phyloP scores from a whole-genome alignment of 2,888 invertebrate genomes.

The Eupeodes latifasciatus region DNA sequence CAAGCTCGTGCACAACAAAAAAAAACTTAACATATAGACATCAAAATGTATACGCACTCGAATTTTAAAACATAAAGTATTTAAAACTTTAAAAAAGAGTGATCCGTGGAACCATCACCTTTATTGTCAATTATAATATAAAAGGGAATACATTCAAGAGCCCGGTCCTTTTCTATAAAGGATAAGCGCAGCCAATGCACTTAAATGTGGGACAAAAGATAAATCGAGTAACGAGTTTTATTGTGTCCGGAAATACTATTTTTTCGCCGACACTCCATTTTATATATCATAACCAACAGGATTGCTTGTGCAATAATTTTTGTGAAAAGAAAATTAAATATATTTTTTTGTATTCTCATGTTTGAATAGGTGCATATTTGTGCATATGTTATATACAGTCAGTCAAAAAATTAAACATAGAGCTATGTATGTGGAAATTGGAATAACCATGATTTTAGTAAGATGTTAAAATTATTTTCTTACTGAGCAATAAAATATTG shows the following conservation, averaged over 20 bases:
- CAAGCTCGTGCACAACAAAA: background rate
- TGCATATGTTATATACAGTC: too few species aligned
- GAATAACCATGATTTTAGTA: too few species aligned
- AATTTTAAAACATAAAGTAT: background rate
- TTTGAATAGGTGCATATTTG: too few species aligned
- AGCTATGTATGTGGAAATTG: too few species aligned
- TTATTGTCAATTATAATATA: slow-evolving; percentile 15
- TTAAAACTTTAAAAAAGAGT: slow-evolving; percentile 34
- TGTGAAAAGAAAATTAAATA: slow-evolving; percentile 44
- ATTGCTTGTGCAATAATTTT: background rate
- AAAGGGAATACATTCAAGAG: slow-evolving; percentile 44
- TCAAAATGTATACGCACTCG: background rate
- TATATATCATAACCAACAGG: background rate
- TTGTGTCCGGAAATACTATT: slow-evolving; percentile 35
- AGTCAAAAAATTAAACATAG: too few species aligned
- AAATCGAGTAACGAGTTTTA: slow-evolving; percentile 58
- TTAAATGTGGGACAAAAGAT: slow-evolving; percentile 58
- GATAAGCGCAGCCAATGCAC: slow-evolving; percentile 44
- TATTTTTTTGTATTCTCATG: background rate
- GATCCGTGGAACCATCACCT: slow-evolving; percentile 40
- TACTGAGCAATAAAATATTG: too few species aligned
- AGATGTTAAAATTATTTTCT: too few species aligned
- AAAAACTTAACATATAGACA: background rate
- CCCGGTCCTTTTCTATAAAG: background rate
- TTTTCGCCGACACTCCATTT: background rate